Base-by-base conservation (phyloP, 2,888 invertebrate genomes). In the Dastarcus helophoroides region DNA sequence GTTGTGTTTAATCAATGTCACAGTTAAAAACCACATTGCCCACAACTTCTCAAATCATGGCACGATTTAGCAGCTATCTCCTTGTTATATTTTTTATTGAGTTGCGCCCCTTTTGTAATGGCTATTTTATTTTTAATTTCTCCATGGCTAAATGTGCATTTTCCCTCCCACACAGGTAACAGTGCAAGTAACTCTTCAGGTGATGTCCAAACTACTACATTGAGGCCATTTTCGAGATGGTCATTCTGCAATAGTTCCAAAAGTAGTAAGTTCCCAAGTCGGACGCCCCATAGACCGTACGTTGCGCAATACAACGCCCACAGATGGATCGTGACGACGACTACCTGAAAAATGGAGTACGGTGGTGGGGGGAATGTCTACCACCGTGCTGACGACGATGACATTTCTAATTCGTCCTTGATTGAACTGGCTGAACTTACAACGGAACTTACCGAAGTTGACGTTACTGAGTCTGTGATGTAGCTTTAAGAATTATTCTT, bases 131-230 rank as follows among this genome's bases (percentile, higher is more conserved):
- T n/a, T n/a, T n/a, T n/a, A n/a, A n/a, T n/a, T n/a, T n/a, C n/a
- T n/a, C n/a, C n/a, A n/a, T n/a, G n/a, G n/a, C n/a, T n/a, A n/a
- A n/a, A n/a, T n/a, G n/a, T n/a, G n/a, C n/a, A n/a, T n/a, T n/a
- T n/a, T n/a, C n/a, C n/a, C n/a, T n/a, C n/a, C n/a, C 17, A 31
- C 33, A 34, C 51, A 56, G 59, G 54, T 46, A 56, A 56, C 48
- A 59, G 57, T 43, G 49, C 52, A 32, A 60, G 58, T 47, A 60
- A 60, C 47, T 61, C 61, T 10, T 60, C 60, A 30, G 58, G 57
- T 35, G 56, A 53, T 15, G 51, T 55, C 22, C 58, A 60, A 30
- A 58, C 53, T 10, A 58, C 60, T 2, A 53, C 58, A 2, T 34
- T 60, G 33, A 46, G 56, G 17, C 54, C 56, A 6, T 54, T 58